Percentiles rank a stretch among this genome's conserved stretches.
Evolutionary conservation across 2,113 vertebrate genomes (phyloP).

Genomic region (Forbesichthys papilliferus): DNA sequence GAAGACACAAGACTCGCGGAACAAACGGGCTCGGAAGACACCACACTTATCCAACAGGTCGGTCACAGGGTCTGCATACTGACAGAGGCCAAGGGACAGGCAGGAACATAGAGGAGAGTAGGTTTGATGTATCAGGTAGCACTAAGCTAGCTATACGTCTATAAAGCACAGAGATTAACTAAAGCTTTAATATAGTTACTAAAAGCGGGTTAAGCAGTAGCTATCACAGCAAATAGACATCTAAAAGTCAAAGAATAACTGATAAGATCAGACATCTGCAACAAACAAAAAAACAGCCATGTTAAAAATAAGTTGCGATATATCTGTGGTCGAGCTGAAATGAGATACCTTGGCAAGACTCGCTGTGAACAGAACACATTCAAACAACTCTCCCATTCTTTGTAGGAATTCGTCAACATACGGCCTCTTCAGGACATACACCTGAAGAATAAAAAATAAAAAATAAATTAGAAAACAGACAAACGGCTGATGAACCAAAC

Average conservation of each 20-base stretch:
- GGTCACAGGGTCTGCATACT: constrained; percentile 90
- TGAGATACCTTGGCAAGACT: constrained; percentile 86
- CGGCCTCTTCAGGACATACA: constrained; percentile 91
- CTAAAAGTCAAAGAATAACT: constrained; percentile 33
- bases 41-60: constrained; percentile 85
- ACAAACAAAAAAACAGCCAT: not conserved
- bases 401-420: constrained; percentile 88
- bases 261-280: constrained; percentile 1
- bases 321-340: constrained; percentile 5
- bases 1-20: constrained; percentile 91
- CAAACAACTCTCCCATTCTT: constrained; percentile 89
- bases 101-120: not conserved
- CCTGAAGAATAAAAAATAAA: constrained; percentile 61
- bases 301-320: constrained; percentile 12
- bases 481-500: not conserved
- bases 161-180: not conserved
- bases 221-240: constrained; percentile 6
- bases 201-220: constrained; percentile 7
- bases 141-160: constrained; percentile 24
- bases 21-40: constrained; percentile 84
- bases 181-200: constrained; percentile 5
- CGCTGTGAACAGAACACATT: constrained; percentile 90
- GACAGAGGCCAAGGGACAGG: constrained; percentile 13
- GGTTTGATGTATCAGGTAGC: constrained; percentile 1
- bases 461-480: not conserved